Base-by-base conservation (phyloP, 2,113 vertebrate species). In the Cyphomyrus plagiostoma region DNA sequence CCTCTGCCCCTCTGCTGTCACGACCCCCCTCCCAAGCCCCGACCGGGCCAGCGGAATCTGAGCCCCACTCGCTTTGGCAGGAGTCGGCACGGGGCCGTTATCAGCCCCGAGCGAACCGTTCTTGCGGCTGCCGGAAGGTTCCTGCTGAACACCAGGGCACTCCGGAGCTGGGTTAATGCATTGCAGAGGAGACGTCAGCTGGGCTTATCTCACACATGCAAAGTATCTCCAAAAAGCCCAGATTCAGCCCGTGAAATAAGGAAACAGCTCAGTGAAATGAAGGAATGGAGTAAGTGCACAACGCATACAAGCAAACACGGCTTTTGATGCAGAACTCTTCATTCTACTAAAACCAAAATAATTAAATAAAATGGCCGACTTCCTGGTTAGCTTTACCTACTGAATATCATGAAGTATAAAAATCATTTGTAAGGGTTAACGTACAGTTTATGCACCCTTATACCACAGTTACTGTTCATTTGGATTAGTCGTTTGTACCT, bases 201-300 rank as follows among this genome's bases (percentile, higher is more conserved):
- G 35, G 15, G 87, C 87, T 88, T 58, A 88, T 88, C 87, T 88
- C 35, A 4, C 85, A 11, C 50, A 56, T 35, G 39, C 58, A 88
- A 88, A 70, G 23, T 49, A 26, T 48, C 45, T 88, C 45, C 45
- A 8, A 30, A 88, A 13, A 26, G 45, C 39, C 58, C 35, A 13
- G 4, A 70, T 48, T 66, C 56, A 11, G 45, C 35, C 8, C 46
- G n/a, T 48, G 58, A 70, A 74, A 88, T 88, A 66, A 48, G 35
- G n/a, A 15, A 39, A 74, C 23, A 9, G 21, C 62, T 74, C 39
- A 62, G 39, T 42, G 30, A 23, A 88, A 45, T 21, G 39, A 66
- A 45, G 17, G 26, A 62, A 19, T 42, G 35, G 7, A 88, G 39
- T 42, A 2, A 0, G 15, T 0, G 17, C 35, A 53, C 13, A 52